Percentiles rank a stretch among this genome's conserved stretches.
phyloP scores from a whole-genome alignment of 2,797 vertebrate genomes.

The Clamator glandarius region DNA sequence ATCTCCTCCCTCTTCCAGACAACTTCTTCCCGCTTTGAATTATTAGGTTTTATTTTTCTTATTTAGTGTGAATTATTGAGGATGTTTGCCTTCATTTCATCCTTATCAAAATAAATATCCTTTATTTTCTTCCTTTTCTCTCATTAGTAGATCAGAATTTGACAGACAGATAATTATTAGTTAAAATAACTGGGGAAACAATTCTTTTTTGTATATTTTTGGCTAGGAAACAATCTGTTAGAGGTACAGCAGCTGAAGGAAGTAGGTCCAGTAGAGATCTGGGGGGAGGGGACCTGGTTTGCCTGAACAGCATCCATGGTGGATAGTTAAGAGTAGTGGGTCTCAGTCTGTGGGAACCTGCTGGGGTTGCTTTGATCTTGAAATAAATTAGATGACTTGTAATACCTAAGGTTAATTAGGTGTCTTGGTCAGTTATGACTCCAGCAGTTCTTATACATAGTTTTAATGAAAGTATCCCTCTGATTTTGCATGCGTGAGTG shows the following conservation, averaged over 20 bases:
- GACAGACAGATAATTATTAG: not conserved
- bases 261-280: not conserved
- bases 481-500: no score
- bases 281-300: no score
- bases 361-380: no score
- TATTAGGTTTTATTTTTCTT: not conserved
- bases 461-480: no score
- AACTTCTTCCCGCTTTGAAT: not conserved
- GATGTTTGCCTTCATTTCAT: not conserved
- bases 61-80: not conserved
- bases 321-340: not conserved
- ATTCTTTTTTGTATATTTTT: not conserved
- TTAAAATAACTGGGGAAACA: not conserved
- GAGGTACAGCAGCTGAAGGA: no score
- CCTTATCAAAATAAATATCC: not conserved
- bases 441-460: no score
- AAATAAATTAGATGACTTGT: no score
- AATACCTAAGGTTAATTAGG: no score
- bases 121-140: not conserved
- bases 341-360: not conserved
- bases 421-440: no score
- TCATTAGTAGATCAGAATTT: not conserved
- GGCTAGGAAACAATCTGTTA: not conserved
- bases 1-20: no score
- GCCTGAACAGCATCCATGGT: no score